Evolutionary conservation across 1,140 invertebrate genomes (phyloP).

Genomic region (Whitmania pigra): DNA sequence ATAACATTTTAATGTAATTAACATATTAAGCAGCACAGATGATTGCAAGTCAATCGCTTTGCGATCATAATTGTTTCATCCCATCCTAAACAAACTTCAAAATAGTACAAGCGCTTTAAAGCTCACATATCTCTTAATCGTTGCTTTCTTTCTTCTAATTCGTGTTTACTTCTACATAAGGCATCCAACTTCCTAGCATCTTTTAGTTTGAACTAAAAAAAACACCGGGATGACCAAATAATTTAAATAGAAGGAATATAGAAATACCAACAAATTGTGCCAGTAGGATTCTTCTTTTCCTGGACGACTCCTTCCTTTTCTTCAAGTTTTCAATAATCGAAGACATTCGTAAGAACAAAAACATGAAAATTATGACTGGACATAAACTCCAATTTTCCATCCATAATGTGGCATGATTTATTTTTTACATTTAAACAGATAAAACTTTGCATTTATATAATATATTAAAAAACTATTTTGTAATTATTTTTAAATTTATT

Average conservation of each 20-base stretch:
- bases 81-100: too few relatives aligned
- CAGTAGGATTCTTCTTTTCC: background rate
- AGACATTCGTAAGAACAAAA: too few relatives aligned
- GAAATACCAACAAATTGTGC: background rate
- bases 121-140: background rate
- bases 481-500: too few relatives aligned
- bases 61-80: too few relatives aligned
- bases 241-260: background rate
- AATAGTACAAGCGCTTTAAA: background rate
- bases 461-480: too few relatives aligned
- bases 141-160: background rate
- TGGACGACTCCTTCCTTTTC: background rate
- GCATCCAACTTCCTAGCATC: constrained; percentile 6
- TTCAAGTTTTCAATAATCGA: background rate
- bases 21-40: background rate
- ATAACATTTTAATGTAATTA: background rate
- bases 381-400: too few relatives aligned
- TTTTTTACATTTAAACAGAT: too few relatives aligned
- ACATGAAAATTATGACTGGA: too few relatives aligned
- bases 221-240: background rate
- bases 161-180: background rate
- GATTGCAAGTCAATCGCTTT: too few relatives aligned
- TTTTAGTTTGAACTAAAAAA: constrained; percentile 4
- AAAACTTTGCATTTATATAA: too few relatives aligned
- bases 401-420: too few relatives aligned